These are phyloP conservation scores for Drosophila fulvimacula DNA, from an alignment of 2,888 invertebrate genomes.

Conservation along the genomic window DNA sequence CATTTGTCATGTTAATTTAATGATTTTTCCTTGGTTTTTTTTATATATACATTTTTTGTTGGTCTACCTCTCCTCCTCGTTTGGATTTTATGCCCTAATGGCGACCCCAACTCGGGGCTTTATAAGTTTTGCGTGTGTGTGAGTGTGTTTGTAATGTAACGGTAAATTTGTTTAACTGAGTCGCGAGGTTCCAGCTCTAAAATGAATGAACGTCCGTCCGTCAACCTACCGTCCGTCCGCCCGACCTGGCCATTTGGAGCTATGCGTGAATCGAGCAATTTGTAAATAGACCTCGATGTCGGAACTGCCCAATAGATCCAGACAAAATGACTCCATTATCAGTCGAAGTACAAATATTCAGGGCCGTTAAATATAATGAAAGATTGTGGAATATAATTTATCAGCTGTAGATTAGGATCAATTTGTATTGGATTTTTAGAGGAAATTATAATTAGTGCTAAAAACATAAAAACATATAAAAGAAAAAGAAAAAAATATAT, in stretches of 20 bases:
- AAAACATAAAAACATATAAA: too few species aligned
- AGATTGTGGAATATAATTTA: not conserved
- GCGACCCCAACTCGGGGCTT: conserved; percentile 22
- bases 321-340: not conserved
- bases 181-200: too few species aligned
- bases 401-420: not conserved
- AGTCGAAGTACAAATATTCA: not conserved
- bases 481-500: too few species aligned
- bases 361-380: not conserved
- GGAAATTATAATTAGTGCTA: not conserved
- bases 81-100: conserved; percentile 60
- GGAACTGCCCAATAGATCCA: conserved; percentile 4
- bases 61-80: conserved; percentile 27
- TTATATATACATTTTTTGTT: not conserved
- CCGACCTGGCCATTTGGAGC: conserved; percentile 27
- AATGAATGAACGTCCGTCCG: too few species aligned
- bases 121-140: conserved; percentile 31
- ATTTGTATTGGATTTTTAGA: not conserved
- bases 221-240: too few species aligned
- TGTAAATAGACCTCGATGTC: conserved; percentile 13
- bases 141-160: conserved; percentile 28
- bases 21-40: conserved; percentile 56
- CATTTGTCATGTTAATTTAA: conserved; percentile 79
- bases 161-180: conserved; percentile 35
- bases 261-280: conserved; percentile 54